Percentiles rank a stretch among this genome's conserved stretches.
phyloP scores from a whole-genome alignment of 1,140 invertebrate species.

The Hetaerina americana region DNA sequence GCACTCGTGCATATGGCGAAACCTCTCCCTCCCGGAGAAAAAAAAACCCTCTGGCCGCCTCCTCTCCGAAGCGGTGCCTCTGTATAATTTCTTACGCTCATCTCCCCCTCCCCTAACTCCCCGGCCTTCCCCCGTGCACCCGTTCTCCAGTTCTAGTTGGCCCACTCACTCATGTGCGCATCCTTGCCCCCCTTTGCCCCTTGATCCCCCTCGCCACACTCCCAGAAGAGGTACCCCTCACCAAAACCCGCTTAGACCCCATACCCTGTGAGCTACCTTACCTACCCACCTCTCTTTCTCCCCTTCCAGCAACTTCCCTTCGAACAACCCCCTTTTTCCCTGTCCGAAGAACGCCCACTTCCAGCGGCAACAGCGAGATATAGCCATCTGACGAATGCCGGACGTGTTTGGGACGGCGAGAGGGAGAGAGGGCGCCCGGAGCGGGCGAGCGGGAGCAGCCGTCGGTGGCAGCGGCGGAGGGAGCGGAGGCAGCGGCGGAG shows the following conservation, averaged over 20 bases:
- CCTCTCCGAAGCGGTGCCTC: neutral
- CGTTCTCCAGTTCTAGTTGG: neutral
- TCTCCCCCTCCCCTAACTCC: too few species aligned
- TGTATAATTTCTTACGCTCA: neutral
- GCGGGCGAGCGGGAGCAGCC: too few species aligned
- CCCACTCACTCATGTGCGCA: neutral
- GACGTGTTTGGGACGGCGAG: neutral
- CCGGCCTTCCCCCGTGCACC: too few species aligned
- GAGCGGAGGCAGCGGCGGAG: neutral
- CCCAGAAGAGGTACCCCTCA: too few species aligned
- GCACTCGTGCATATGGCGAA: too few species aligned
- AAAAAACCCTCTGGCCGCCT: too few species aligned
- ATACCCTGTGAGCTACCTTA: too few species aligned
- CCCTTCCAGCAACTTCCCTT: too few species aligned
- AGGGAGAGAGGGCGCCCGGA: neutral
- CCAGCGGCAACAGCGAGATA: neutral
- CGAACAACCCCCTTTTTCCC: neutral
- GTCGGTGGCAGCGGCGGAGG: neutral
- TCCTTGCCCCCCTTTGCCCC: too few species aligned
- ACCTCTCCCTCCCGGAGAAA: neutral
- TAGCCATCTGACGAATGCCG: neutral
- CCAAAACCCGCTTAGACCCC: too few species aligned
- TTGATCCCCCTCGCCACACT: too few species aligned
- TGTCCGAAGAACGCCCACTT: neutral
- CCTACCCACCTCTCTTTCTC: too few species aligned